phyloP scores from a whole-genome alignment of 2,797 vertebrate species.

The Phataginus tricuspis region DNA sequence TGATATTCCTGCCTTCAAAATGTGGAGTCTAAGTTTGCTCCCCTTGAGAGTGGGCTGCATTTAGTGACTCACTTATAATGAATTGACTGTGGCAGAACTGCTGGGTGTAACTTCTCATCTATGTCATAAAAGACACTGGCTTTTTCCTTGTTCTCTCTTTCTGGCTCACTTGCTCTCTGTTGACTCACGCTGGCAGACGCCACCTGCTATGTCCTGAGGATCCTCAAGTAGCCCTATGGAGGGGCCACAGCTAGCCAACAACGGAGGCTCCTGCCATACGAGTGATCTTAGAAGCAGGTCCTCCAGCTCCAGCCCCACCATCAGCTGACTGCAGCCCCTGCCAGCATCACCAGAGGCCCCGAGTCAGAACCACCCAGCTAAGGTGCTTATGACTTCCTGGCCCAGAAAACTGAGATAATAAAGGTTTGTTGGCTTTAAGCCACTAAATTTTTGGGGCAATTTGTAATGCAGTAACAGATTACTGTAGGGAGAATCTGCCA shows the following conservation, averaged over 20 bases:
- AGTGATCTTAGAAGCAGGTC: neutral
- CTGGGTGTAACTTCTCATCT: neutral
- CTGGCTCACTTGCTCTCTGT: neutral
- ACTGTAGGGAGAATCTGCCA: neutral
- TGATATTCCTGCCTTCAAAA: neutral
- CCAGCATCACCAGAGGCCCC: neutral
- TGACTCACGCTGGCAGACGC: neutral
- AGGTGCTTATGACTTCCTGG: neutral
- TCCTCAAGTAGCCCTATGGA: neutral
- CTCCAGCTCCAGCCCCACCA: neutral
- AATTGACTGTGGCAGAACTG: neutral
- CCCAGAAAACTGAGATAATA: neutral
- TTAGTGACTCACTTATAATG: neutral
- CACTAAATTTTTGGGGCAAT: neutral
- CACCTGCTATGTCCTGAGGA: neutral
- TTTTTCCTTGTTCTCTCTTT: constrained; percentile 38
- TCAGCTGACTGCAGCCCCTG: neutral
- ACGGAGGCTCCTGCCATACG: too few relatives aligned
- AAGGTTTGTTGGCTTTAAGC: neutral
- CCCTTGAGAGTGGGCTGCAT: neutral
- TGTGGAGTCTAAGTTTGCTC: neutral
- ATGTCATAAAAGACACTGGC: neutral
- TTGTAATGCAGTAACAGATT: neutral
- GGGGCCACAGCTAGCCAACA: too few relatives aligned
- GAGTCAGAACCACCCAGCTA: neutral